Percentiles rank a stretch among this genome's conserved stretches.
Conservation (phyloP, 2,797 vertebrate species). For the Atherinosoma microstoma region DNA sequence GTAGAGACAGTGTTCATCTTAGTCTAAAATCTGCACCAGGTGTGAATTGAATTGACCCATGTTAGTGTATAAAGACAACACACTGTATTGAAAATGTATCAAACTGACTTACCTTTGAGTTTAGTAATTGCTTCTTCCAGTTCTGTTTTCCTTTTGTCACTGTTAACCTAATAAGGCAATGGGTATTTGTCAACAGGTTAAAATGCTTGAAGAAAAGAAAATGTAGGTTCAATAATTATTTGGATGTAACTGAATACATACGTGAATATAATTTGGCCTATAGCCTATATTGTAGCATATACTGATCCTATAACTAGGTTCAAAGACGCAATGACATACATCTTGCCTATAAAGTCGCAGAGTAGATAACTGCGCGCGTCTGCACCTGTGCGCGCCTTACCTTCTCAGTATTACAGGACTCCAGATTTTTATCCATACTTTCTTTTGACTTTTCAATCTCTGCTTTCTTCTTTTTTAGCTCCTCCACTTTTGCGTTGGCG, state of each 20-base stretch:
- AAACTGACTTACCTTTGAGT: slow-evolving; percentile 64
- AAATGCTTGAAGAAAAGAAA: background rate
- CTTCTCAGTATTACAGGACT: slow-evolving; percentile 70
- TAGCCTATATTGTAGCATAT: too few relatives aligned
- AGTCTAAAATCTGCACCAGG: background rate
- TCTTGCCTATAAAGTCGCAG: too few relatives aligned
- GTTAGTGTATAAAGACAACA: background rate
- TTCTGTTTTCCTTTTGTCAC: slow-evolving; percentile 38
- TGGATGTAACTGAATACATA: too few relatives aligned
- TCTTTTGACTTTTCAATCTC: rapidly evolving
- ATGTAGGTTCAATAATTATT: too few relatives aligned
- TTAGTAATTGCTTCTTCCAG: background rate
- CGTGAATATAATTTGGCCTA: too few relatives aligned
- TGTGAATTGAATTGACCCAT: background rate
- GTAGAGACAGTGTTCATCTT: background rate
- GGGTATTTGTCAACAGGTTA: slow-evolving; percentile 2
- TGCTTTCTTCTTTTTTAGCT: slow-evolving; percentile 46
- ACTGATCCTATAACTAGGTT: too few relatives aligned
- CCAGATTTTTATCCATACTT: background rate
- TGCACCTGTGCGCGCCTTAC: too few relatives aligned
- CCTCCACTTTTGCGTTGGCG: background rate
- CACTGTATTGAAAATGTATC: too few relatives aligned
- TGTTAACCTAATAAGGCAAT: slow-evolving; percentile 44
- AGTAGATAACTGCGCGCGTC: background rate
- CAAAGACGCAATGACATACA: too few relatives aligned